phyloP scores from a whole-genome alignment of 2,888 invertebrate genomes.

The Macropis europaea region DNA sequence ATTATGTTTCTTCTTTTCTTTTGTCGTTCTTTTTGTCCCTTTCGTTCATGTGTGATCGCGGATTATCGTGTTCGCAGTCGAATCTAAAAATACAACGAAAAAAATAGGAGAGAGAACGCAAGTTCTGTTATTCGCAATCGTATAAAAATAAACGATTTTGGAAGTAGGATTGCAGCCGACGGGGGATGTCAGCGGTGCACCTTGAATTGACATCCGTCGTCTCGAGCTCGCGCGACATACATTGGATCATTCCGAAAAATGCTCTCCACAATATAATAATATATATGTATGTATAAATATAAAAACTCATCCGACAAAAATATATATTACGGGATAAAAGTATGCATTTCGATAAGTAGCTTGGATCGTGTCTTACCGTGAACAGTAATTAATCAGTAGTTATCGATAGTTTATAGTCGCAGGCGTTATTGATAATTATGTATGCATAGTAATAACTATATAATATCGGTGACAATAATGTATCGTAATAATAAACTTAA shows the following conservation, averaged over 20 bases:
- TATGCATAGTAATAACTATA: conserved; percentile 59
- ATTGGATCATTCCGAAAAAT: conserved; percentile 49
- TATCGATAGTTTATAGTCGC: conserved; percentile 48
- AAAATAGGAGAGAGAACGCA: conserved; percentile 52
- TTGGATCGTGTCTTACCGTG: conserved; percentile 40
- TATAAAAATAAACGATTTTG: conserved; percentile 76
- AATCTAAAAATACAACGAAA: conserved; percentile 63
- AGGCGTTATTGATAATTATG: conserved; percentile 57
- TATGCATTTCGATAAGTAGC: conserved; percentile 59
- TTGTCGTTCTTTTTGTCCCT: conserved; percentile 18
- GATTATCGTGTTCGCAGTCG: conserved; percentile 48
- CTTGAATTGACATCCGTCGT: conserved; percentile 48
- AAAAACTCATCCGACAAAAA: conserved; percentile 65
- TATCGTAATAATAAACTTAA: conserved; percentile 51
- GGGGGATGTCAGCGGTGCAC: conserved; percentile 36
- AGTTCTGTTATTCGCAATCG: conserved; percentile 66
- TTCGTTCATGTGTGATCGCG: conserved; percentile 34
- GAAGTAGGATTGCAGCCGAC: conserved; percentile 61
- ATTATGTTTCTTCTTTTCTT: conserved; percentile 23
- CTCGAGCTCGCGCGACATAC: conserved; percentile 42
- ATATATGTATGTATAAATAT: conserved; percentile 59
- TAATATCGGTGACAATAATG: conserved; percentile 58
- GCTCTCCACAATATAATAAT: conserved; percentile 41
- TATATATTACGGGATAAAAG: conserved; percentile 62
- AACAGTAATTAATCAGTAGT: conserved; percentile 46